Evolutionary conservation across 1,140 invertebrate species (phyloP), one percentile per base, ranked within the genome.

Genomic region (Saccostrea glomerata): DNA sequence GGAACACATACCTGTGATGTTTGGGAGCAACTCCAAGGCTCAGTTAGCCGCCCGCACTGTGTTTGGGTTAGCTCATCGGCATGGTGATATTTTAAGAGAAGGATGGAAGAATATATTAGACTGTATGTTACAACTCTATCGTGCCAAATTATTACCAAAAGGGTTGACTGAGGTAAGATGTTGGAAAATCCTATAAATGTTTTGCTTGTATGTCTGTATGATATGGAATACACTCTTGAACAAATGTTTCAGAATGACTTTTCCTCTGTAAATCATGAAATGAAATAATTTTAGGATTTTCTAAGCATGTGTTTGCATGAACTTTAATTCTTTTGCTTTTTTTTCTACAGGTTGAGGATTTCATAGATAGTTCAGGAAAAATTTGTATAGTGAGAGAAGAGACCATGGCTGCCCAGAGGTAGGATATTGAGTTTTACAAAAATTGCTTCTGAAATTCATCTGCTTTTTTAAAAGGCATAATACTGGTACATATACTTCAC

Each of bases 51-150:
- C 97, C 25, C 96, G 96, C 89, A 97, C 97, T 0, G 96, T 98
- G 0, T 98, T 99, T 94, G 96, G 96, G 47, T 96, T 99, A 87
- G 97, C 97, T 55, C 98, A 98, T 92, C 96, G 97, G 20, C 97
- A 99, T 95, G 98, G 98, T 0, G 97, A 99, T 95, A 98, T 97
- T 89, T 95, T 99, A 56, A 95, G 98, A 82, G 98, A 98, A 86
- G 97, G 98, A 3, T 99, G 99, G 99, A 98, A 98, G 91, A 98
- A 98, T 93, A 97, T 99, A 73, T 95, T 99, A 23, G 98, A 99
- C 93, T 97, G 98, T 92, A 95, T 99, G 86, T 95, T 98, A 25
- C 97, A 98, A 86, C 95, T 99, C 0, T 99, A 98, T 93, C 96
- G 97, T 84, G 97, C 97, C 47, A 97, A 97, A 90, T 94, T 99